Conservation (phyloP, 1,140 invertebrate species). For the Camponotus floridanus region DNA sequence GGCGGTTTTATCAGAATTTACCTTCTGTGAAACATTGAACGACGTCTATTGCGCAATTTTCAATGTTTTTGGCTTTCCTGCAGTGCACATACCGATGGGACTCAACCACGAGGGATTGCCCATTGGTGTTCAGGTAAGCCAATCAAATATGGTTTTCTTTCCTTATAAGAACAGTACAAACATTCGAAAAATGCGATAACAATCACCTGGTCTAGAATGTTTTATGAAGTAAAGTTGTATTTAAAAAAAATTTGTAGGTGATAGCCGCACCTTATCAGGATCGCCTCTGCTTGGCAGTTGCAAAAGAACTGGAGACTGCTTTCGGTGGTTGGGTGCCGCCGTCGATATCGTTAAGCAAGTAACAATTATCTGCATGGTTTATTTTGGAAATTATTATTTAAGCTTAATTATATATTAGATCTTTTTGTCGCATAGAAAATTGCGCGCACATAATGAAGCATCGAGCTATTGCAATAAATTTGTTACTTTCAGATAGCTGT, state of each 20-base stretch:
- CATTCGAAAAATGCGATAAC: neutral
- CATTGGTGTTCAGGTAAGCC: slow-evolving; percentile 90
- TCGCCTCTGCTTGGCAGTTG: slow-evolving; percentile 91
- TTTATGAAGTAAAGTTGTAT: neutral
- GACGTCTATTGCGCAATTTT: slow-evolving; percentile 90
- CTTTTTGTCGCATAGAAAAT: too few species aligned
- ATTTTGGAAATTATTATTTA: too few species aligned
- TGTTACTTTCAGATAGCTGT: too few species aligned
- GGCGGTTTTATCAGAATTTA: slow-evolving; percentile 88
- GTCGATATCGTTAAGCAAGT: too few species aligned
- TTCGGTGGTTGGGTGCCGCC: too few species aligned
- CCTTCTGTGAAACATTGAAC: slow-evolving; percentile 87
- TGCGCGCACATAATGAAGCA: too few species aligned
- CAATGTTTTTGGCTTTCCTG: slow-evolving; percentile 92
- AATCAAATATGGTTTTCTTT: neutral
- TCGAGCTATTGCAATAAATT: too few species aligned
- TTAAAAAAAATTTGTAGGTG: slow-evolving; percentile 83
- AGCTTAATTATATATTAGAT: too few species aligned
- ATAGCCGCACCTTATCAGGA: slow-evolving; percentile 90
- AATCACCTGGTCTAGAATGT: neutral
- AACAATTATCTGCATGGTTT: too few species aligned
- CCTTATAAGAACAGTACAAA: neutral
- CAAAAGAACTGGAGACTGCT: too few species aligned
- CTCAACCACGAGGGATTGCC: slow-evolving; percentile 89
- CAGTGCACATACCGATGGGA: slow-evolving; percentile 91